phyloP scores from a whole-genome alignment of 2,888 invertebrate genomes.

The Ellobium chinense region DNA sequence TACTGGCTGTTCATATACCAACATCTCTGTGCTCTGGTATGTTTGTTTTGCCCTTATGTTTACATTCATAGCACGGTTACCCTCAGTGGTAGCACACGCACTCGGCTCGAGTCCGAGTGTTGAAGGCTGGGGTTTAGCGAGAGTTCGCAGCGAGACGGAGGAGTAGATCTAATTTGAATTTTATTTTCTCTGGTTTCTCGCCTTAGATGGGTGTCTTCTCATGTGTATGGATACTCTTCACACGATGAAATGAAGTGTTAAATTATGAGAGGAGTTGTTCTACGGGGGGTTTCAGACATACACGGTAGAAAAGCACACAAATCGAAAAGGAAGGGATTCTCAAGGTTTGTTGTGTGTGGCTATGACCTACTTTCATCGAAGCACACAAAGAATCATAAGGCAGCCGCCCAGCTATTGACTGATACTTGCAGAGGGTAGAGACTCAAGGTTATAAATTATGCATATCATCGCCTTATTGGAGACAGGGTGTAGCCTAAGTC shows the following conservation, averaged over 20 bases:
- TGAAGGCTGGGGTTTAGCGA: slow-evolving; percentile 34
- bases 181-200: too few species aligned
- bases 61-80: slow-evolving; percentile 32
- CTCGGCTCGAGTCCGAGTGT: slow-evolving; percentile 35
- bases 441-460: slow-evolving; percentile 40
- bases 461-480: slow-evolving; percentile 23
- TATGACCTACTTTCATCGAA: slow-evolving; percentile 43
- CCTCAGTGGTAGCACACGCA: slow-evolving; percentile 37
- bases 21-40: slow-evolving; percentile 31
- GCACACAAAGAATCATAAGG: slow-evolving; percentile 39
- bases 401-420: slow-evolving; percentile 26
- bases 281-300: not conserved
- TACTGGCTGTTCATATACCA: slow-evolving; percentile 10
- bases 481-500: slow-evolving; percentile 8
- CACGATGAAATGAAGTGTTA: not conserved
- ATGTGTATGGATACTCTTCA: not conserved
- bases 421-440: slow-evolving; percentile 28
- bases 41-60: slow-evolving; percentile 32
- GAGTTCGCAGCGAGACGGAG: slow-evolving; percentile 7
- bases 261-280: not conserved
- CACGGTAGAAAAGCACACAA: not conserved
- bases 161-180: slow-evolving; percentile 18
- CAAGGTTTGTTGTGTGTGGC: slow-evolving; percentile 50
- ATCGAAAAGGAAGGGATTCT: not conserved
- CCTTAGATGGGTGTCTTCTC: not conserved